Evolutionary conservation across 2,797 vertebrate species (phyloP), one percentile per base, ranked within the genome.

Genomic region (Rallus crepitans): DNA sequence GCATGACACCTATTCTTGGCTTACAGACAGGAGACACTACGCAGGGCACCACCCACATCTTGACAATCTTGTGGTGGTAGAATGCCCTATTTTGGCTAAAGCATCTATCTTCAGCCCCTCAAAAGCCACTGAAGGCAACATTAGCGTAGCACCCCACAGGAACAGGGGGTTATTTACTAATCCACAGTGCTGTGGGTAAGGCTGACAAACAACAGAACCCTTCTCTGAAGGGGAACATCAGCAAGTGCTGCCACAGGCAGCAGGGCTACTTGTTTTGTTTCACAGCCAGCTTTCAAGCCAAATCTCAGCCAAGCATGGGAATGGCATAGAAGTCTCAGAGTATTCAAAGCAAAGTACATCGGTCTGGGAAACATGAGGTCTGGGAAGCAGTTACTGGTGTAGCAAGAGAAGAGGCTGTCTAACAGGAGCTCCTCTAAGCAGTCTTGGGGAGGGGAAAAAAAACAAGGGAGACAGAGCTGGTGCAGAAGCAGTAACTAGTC

Each of bases 291-390:
- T 70, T 79, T 39, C 16, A 16, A 61, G 14, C 7, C 61, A 89
- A 71, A 63, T 30, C 23, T 33, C 18, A 28, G 3, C 1, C 13
- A 24, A 60, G 17, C 30, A 6, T 0, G 6, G 30, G 12, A 66
- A 59, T 4, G 17, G 19, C 28, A 28, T 3, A 64, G 59, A 17
- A 48, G 15, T 8, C 28, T 37, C 11, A 1, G 28, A 20, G 23
- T 1, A 37, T 1, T 27, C 39, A 23, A n/a, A 92, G 7, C 7
- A 6, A 17, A 50, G 33, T 40, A 14, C 61, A 82, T 9, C 9
- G 11, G 47, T 24, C 42, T 11, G 12, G 25, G n/a, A 53, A 13
- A 47, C 0, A 1, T 2, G 5, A 66, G 18, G 5, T 35, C 33
- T 48, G 9, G 3, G 3, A 53, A 6, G 4, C 4, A 28, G 18